These are phyloP conservation scores for Zaprionus bogoriensis DNA, from an alignment of 2,888 invertebrate species.

Conservation along the genomic window DNA sequence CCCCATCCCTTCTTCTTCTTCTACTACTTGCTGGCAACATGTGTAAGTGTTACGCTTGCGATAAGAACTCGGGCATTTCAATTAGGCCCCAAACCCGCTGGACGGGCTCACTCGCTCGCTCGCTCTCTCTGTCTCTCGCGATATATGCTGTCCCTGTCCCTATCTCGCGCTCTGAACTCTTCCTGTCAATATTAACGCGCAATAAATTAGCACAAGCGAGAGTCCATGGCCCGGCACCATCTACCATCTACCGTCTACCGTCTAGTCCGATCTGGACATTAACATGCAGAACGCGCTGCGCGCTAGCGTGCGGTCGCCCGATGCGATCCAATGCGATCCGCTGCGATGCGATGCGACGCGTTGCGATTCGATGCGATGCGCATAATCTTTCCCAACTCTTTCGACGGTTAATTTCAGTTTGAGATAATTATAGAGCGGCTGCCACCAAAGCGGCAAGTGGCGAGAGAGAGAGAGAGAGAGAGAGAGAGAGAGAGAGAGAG, in stretches of 20 bases:
- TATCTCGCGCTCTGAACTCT: constrained; percentile 27
- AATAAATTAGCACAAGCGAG: constrained; percentile 77
- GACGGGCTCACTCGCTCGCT: not conserved
- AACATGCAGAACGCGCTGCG: constrained; percentile 57
- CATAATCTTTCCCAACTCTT: constrained; percentile 76
- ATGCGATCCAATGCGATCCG: constrained; percentile 14
- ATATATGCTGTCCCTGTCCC: not conserved
- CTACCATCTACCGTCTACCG: too few relatives aligned
- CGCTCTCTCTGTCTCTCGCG: not conserved
- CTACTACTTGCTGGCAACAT: too few relatives aligned
- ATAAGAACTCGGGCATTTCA: constrained; percentile 70
- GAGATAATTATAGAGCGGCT: constrained; percentile 81
- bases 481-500: constrained; percentile 12
- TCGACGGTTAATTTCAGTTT: constrained; percentile 81
- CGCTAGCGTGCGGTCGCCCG: constrained; percentile 29
- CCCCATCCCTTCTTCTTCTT: too few relatives aligned
- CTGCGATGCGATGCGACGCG: constrained; percentile 1
- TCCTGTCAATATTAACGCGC: constrained; percentile 79
- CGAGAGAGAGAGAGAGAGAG: not conserved
- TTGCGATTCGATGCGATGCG: constrained; percentile 50
- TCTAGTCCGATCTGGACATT: constrained; percentile 28
- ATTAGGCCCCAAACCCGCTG: constrained; percentile 36
- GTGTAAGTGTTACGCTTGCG: constrained; percentile 67
- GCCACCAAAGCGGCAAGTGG: constrained; percentile 55
- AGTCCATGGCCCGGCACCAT: constrained; percentile 12